Percentiles rank a stretch among this genome's conserved stretches.
phyloP scores from a whole-genome alignment of 2,888 invertebrate species.

The Lepidochitona cinerea region DNA sequence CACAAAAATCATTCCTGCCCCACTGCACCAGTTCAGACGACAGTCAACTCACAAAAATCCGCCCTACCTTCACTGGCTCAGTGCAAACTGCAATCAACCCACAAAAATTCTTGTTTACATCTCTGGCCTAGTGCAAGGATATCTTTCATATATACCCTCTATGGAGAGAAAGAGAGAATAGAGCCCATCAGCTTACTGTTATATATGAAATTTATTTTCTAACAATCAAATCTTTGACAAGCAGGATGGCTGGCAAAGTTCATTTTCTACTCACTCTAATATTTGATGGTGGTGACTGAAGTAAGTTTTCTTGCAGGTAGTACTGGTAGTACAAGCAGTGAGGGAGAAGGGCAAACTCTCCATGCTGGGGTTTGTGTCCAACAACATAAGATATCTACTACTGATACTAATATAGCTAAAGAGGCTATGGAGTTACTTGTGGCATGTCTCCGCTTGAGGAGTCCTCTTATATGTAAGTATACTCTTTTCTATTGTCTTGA shows the following conservation, averaged over 20 bases:
- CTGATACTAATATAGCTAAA: conserved; percentile 71
- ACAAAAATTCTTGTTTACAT: too few relatives aligned
- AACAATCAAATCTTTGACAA: not conserved
- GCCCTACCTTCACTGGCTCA: too few relatives aligned
- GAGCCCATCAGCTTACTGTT: too few relatives aligned
- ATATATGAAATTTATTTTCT: not conserved
- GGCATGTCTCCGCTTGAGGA: conserved; percentile 70
- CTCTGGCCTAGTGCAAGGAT: too few relatives aligned
- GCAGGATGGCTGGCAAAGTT: not conserved
- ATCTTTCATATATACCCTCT: too few relatives aligned
- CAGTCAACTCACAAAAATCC: too few relatives aligned
- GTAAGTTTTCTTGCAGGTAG: conserved; percentile 66
- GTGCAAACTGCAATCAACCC: too few relatives aligned
- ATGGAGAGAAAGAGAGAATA: too few relatives aligned
- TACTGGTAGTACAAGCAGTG: conserved; percentile 70
- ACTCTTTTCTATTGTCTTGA: too few relatives aligned
- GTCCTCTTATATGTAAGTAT: conserved; percentile 66
- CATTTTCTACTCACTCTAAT: not conserved
- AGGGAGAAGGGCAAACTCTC: conserved; percentile 63
- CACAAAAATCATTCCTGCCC: too few relatives aligned
- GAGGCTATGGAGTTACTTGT: conserved; percentile 72
- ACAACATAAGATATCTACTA: conserved; percentile 65
- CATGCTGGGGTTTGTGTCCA: conserved; percentile 71
- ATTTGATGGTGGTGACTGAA: too few relatives aligned
- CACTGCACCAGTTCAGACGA: too few relatives aligned